phyloP scores from a whole-genome alignment of 2,113 vertebrate genomes.

The Anarrhichthys ocellatus region DNA sequence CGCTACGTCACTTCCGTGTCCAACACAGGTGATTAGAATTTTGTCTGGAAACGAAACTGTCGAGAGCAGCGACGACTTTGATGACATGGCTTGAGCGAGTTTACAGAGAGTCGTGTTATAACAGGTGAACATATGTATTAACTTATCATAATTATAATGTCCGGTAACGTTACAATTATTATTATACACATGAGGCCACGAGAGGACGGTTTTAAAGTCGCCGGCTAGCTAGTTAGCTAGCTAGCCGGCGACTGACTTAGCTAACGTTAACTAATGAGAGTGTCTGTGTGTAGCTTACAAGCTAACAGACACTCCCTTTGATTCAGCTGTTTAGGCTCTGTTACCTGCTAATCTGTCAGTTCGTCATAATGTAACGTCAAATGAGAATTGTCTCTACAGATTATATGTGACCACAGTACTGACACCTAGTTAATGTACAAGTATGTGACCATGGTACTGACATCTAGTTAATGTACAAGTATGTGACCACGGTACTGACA shows the following conservation, averaged over 20 bases:
- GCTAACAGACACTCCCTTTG: neutral
- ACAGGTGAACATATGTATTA: neutral
- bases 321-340: neutral
- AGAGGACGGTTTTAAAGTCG: neutral
- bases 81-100: neutral
- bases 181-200: too few relatives aligned
- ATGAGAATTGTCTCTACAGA: neutral
- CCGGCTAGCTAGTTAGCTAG: neutral
- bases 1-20: slow-evolving; percentile 31
- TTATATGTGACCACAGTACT: neutral
- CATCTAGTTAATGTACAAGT: too few relatives aligned
- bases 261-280: neutral
- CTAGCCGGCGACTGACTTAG: neutral
- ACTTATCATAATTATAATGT: neutral
- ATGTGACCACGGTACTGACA: too few relatives aligned
- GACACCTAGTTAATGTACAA: too few relatives aligned
- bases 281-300: neutral
- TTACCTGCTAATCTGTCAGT: neutral
- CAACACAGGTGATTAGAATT: slow-evolving; percentile 6
- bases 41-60: slow-evolving; percentile 31
- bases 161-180: neutral
- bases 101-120: neutral
- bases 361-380: neutral
- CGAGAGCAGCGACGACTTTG: neutral
- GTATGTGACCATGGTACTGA: too few relatives aligned